Percentiles rank a stretch among this genome's conserved stretches.
Conservation (phyloP, 1,140 invertebrate genomes). For the Leptopilina boulardi region DNA sequence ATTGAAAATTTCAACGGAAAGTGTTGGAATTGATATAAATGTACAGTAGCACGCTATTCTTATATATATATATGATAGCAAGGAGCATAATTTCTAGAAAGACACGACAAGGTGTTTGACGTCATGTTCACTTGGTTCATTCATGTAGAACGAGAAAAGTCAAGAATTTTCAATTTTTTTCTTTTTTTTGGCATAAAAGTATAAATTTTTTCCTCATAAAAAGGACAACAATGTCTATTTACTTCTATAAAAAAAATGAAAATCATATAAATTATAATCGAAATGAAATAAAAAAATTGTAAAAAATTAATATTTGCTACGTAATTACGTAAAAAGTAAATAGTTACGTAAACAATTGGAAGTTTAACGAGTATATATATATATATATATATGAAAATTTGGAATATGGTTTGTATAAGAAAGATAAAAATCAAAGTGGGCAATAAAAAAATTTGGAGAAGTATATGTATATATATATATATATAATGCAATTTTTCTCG, state of each 20-base stretch:
- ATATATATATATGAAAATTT: not conserved
- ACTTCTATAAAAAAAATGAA: no score
- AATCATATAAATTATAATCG: no score
- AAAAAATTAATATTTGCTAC: not conserved
- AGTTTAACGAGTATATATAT: not conserved
- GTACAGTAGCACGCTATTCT: constrained; percentile 5
- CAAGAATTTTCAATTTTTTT: not conserved
- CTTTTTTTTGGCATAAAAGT: no score
- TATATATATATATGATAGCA: not conserved
- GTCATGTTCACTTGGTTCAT: not conserved
- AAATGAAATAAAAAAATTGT: no score
- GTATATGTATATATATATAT: not conserved
- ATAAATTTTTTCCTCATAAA: no score
- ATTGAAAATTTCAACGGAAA: not conserved
- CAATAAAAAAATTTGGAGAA: not conserved
- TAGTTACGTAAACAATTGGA: not conserved
- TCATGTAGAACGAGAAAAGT: constrained; percentile 2
- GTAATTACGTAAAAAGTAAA: no score
- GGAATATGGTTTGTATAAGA: not conserved
- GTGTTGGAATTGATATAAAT: not conserved
- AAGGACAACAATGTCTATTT: no score
- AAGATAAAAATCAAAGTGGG: not conserved
- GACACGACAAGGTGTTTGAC: constrained; percentile 1
- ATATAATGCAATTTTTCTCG: not conserved
- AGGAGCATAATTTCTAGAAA: not conserved